A percentile compares a stretch with the other conserved stretches of the same genome.
Evolutionary conservation across 2,113 vertebrate genomes (phyloP).

Genomic region (Cromileptes altivelis): DNA sequence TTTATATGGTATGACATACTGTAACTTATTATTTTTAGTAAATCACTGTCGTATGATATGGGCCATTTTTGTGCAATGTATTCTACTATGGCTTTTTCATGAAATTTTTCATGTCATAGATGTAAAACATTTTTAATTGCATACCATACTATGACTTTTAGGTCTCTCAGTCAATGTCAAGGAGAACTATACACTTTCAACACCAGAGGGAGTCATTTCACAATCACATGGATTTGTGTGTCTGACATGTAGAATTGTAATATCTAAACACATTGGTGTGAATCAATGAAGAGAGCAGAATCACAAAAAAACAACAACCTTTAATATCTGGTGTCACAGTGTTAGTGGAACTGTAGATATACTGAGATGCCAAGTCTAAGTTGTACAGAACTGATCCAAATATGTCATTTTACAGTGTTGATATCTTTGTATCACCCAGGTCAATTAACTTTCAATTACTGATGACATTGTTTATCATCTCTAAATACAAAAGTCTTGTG

Average conservation of each 20-base stretch:
- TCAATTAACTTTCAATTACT: slow-evolving; percentile 27
- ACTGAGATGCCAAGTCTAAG: slow-evolving; percentile 65
- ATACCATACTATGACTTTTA: too few relatives aligned
- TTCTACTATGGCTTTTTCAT: too few relatives aligned
- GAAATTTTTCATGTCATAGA: too few relatives aligned
- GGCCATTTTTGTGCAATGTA: too few relatives aligned
- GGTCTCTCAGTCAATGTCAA: too few relatives aligned
- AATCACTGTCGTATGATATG: too few relatives aligned
- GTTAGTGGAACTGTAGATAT: slow-evolving; percentile 90
- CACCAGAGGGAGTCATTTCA: too few relatives aligned
- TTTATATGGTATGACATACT: too few relatives aligned
- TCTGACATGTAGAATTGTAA: neutral
- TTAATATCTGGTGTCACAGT: slow-evolving; percentile 91
- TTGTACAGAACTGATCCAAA: slow-evolving; percentile 82
- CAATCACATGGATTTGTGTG: too few relatives aligned
- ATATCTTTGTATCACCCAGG: slow-evolving; percentile 32
- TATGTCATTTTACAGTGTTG: slow-evolving; percentile 81
- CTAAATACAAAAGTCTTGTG: neutral
- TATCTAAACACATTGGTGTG: neutral
- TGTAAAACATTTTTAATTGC: too few relatives aligned
- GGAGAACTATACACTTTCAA: too few relatives aligned
- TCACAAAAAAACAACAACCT: slow-evolving; percentile 75
- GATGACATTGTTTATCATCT: slow-evolving; percentile 22
- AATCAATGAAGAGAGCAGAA: slow-evolving; percentile 35
- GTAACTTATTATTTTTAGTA: too few relatives aligned